phyloP scores from a whole-genome alignment of 2,113 vertebrate species.

The Pardalotus punctatus region DNA sequence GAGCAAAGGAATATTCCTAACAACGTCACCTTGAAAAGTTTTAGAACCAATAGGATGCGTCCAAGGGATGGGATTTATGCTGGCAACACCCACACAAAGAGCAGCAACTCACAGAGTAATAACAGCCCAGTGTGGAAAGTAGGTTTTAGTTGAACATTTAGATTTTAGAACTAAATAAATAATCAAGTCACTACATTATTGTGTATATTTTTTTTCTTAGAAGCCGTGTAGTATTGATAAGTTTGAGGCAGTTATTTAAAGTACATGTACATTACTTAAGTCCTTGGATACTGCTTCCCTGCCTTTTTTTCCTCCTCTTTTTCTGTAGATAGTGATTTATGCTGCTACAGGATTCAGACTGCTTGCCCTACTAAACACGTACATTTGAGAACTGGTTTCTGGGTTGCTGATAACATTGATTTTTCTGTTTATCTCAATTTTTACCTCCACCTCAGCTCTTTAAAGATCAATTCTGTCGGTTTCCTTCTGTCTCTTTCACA shows the following conservation, averaged over 20 bases:
- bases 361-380: background rate
- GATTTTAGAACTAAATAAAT: background rate
- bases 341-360: background rate
- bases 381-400: background rate
- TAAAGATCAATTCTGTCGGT: background rate
- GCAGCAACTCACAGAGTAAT: background rate
- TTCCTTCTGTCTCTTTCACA: background rate
- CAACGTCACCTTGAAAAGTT: background rate
- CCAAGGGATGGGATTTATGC: background rate
- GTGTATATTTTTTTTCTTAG: background rate
- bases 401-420: background rate
- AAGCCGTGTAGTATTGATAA: background rate
- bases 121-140: accelerated
- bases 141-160: background rate
- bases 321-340: background rate
- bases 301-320: background rate
- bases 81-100: background rate
- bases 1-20: background rate
- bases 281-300: background rate
- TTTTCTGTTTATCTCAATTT: background rate
- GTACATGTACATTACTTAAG: accelerated
- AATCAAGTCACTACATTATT: background rate
- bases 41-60: background rate
- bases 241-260: background rate
- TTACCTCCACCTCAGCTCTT: background rate